Evolutionary conservation across 2,888 invertebrate genomes (phyloP), one percentile per base, ranked within the genome.

Genomic region (Nasonia oneida): DNA sequence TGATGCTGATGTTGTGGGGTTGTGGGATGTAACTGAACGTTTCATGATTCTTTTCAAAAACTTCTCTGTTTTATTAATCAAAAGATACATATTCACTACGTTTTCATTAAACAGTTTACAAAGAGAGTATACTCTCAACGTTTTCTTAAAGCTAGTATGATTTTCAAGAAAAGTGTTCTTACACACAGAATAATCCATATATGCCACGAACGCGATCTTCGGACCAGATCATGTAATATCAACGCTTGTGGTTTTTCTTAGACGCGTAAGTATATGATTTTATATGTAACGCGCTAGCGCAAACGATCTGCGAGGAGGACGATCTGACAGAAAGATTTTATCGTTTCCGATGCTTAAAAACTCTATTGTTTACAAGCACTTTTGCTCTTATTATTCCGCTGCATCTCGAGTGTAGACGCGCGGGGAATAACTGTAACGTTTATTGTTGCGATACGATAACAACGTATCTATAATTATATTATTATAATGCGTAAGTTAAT

Each of bases 341-440:
- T 37, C 37, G 4, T 37, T 37, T 5, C 4, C 37, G 37, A 37
- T 37, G 37, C 50, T 67, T 29, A 77, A 33, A 47, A 47, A 37
- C n/a, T 75, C 37, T 73, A 81, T 29, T 77, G 42, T 83, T 77
- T 70, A 71, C 33, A 39, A 77, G 42, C 53, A 67, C 8, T 53
- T 67, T 47, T 37, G 39, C 47, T 47, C 6, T 29, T 39, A 42
- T 42, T 61, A 42, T 81, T 73, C 15, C 42, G 12, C 37, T 53
- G 23, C 73, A 18, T 18, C 39, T 39, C n/a, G 29, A 18, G 53
- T 37, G 8, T 29, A 42, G 29, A 74, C 29, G 33, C 12, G 15
- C 12, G 61, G 29, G 71, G 29, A 73, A 73, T 71, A 83, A 73
- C 33, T 73, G 5, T 78, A 42, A 47, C 33, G 47, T 83, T 83